Percentiles rank a stretch among this genome's conserved stretches.
Evolutionary conservation across 2,797 vertebrate species (phyloP).

Genomic region (Neostethus bicornis): DNA sequence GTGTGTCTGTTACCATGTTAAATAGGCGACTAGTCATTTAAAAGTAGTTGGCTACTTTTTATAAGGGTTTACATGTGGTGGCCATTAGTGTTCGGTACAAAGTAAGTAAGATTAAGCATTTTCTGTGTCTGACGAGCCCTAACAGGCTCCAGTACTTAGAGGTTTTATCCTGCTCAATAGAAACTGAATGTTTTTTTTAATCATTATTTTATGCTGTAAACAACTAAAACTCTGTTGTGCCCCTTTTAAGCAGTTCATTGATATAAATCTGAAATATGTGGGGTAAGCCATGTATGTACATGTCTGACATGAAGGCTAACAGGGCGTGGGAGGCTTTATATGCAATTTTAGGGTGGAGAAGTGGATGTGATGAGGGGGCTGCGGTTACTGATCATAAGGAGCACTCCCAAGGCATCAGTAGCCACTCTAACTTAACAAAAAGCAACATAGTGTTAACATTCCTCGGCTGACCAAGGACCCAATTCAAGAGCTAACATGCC

Average conservation of each 20-base stretch:
- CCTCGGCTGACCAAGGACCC: constrained; percentile 73
- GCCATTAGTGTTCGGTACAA: neutral
- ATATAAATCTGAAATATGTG: constrained; percentile 9
- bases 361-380: constrained; percentile 52
- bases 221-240: neutral
- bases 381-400: constrained; percentile 65
- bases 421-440: constrained; percentile 58
- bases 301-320: constrained; percentile 14
- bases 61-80: neutral
- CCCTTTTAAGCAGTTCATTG: constrained; percentile 1
- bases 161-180: neutral
- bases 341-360: constrained; percentile 44
- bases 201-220: neutral
- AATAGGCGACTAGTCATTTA: neutral
- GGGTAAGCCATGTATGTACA: neutral
- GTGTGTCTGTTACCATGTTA: neutral
- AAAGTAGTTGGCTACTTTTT: neutral
- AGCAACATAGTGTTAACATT: constrained; percentile 78
- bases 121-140: neutral
- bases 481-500: constrained; percentile 75
- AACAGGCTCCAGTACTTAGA: neutral
- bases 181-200: neutral
- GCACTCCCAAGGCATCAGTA: constrained; percentile 61
- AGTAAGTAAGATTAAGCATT: neutral
- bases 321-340: constrained; percentile 50